Evolutionary conservation across 2,113 vertebrate genomes (phyloP).

Genomic region (Callocephalon fimbriatum): DNA sequence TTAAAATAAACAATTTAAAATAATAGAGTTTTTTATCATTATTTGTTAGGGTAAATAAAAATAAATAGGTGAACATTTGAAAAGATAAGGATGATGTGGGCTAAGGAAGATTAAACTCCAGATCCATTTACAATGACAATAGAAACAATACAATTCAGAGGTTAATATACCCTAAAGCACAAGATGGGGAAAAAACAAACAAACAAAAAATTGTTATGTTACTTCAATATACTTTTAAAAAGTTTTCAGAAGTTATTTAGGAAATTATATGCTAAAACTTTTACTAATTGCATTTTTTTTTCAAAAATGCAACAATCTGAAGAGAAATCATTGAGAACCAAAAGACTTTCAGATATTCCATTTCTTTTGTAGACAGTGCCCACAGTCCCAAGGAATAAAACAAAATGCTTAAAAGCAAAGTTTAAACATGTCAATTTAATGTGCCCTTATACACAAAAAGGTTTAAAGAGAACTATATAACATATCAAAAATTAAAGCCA

Average conservation of each 20-base stretch:
- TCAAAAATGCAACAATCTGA: neutral
- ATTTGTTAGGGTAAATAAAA: too few species aligned
- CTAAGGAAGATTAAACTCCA: neutral
- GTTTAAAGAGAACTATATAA: neutral
- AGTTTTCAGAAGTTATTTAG: neutral
- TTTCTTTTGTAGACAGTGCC: neutral
- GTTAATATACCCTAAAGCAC: neutral
- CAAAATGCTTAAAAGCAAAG: neutral
- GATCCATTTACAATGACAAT: neutral
- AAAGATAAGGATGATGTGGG: neutral
- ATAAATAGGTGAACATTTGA: neutral
- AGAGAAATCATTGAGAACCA: neutral
- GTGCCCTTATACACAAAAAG: rapidly evolving
- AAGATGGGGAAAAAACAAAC: neutral
- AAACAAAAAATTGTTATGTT: neutral
- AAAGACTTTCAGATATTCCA: neutral
- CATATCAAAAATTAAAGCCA: neutral
- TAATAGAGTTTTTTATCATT: too few species aligned
- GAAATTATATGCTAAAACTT: neutral
- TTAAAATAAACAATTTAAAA: too few species aligned
- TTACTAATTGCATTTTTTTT: neutral
- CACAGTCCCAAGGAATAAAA: neutral
- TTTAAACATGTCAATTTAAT: neutral
- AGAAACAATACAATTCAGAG: neutral
- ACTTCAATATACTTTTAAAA: neutral